Evolutionary conservation across 2,797 vertebrate genomes (phyloP).

Genomic region (Anguilla marmorata): DNA sequence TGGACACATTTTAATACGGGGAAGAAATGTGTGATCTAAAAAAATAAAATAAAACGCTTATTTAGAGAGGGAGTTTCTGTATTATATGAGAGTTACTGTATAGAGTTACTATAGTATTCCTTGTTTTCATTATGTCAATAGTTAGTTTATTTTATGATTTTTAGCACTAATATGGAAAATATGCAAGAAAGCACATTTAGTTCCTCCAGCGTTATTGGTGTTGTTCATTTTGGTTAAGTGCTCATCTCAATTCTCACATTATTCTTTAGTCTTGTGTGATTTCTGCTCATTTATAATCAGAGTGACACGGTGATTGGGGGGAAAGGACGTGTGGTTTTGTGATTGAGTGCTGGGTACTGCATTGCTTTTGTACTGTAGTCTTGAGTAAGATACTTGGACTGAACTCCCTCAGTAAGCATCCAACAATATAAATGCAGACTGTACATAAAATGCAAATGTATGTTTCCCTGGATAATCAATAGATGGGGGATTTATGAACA

Average conservation of each 20-base stretch:
- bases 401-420: background rate
- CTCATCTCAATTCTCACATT: background rate
- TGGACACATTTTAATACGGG: background rate
- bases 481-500: background rate
- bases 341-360: too few species aligned
- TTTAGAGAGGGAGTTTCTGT: background rate
- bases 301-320: background rate
- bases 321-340: background rate
- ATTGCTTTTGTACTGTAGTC: background rate
- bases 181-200: background rate
- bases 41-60: background rate
- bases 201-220: background rate
- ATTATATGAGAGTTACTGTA: background rate
- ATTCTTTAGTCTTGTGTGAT: background rate
- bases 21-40: background rate
- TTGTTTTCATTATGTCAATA: conserved; percentile 18
- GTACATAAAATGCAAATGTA: background rate
- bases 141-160: background rate
- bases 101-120: background rate
- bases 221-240: background rate
- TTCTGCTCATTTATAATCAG: background rate
- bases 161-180: background rate
- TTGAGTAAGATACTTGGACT: background rate
- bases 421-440: background rate
- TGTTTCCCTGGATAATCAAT: background rate